Evolutionary conservation across 1,140 invertebrate genomes (phyloP), one percentile per base, ranked within the genome.

Genomic region (Trichonephila clavipes): DNA sequence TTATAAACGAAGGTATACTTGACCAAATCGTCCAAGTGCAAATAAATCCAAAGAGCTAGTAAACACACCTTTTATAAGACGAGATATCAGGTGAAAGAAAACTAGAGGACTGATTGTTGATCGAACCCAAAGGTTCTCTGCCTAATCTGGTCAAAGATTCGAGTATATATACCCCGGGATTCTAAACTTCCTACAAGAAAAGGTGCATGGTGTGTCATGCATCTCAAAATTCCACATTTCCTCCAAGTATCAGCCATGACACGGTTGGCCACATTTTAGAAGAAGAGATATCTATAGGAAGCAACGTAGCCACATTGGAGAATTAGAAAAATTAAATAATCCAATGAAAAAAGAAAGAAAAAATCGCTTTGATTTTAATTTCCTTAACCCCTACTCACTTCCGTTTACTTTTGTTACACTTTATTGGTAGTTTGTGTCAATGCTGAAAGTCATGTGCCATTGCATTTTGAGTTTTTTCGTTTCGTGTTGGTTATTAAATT

Each of bases 271-370:
- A 81, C 66, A 24, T 93, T 77, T 77, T 82, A 51, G 92, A 93
- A 93, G 92, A 93, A 66, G 86, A 88, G 12, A 18, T 82, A 81
- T 88, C 51, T 7, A 64, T 93, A 88, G 85, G 69, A 93, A 88
- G 51, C 7, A 51, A 51, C 51, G 51, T 10, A 51, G 10, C 51
- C 66, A 14, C 72, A 16, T 8, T 18, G 40, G 83, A 51, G 92
- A 93, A 86, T 88, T 92, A 64, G 85, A 93, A 88, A 93, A 93
- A 93, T 93, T 88, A 93, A 88, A 88, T 93, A 88, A 93, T 92
- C 64, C n/a, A 72, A 21, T 14, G 28, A 77, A 90, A 14, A 28
- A 64, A 5, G 8, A 51, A 72, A 66, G 66, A 92, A 92, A 87
- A 72, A 24, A 21, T 16, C 24, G 8, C 21, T 0, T 19, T 14